Percentiles rank a stretch among this genome's conserved stretches.
Evolutionary conservation across 2,888 invertebrate genomes (phyloP).

Genomic region (Biston stratarius): DNA sequence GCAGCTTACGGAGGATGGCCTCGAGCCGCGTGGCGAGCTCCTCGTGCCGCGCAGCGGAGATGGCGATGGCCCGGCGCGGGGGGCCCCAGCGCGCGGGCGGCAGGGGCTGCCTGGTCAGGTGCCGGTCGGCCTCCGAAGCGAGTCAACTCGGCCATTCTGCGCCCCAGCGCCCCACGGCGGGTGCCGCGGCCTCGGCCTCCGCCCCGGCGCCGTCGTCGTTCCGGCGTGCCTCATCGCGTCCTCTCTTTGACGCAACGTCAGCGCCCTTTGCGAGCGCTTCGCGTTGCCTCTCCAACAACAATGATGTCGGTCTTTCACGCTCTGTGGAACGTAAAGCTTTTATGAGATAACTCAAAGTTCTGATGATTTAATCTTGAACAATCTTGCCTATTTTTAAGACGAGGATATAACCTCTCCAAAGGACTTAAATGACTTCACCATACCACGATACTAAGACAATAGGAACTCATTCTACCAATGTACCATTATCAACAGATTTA

Average conservation of each 20-base stretch:
- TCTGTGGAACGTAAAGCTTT: constrained; percentile 77
- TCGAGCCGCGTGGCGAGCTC: constrained; percentile 93
- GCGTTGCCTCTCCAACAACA: constrained; percentile 88
- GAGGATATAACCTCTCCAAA: too few relatives aligned
- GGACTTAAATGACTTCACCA: too few relatives aligned
- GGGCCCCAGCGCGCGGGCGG: constrained; percentile 58
- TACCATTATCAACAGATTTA: too few relatives aligned
- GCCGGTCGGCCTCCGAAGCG: constrained; percentile 86
- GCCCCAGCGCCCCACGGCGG: constrained; percentile 96
- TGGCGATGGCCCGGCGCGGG: constrained; percentile 55
- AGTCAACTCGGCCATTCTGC: constrained; percentile 99
- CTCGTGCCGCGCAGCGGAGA: constrained; percentile 89
- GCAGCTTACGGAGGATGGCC: constrained; percentile 91
- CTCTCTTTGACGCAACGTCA: constrained; percentile 66
- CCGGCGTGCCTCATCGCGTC: constrained; percentile 58
- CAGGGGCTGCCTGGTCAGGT: constrained; percentile 64
- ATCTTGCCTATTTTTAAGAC: too few relatives aligned
- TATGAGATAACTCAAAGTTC: background rate
- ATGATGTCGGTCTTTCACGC: constrained; percentile 90
- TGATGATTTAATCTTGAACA: background rate
- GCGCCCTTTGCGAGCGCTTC: constrained; percentile 87
- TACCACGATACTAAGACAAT: too few relatives aligned
- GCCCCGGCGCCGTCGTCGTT: constrained; percentile 60
- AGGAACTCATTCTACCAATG: too few relatives aligned
- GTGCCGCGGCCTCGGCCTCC: constrained; percentile 88